Evolutionary conservation across 2,113 vertebrate genomes (phyloP), one percentile per base, ranked within the genome.

Genomic region (Anguilla rostrata): DNA sequence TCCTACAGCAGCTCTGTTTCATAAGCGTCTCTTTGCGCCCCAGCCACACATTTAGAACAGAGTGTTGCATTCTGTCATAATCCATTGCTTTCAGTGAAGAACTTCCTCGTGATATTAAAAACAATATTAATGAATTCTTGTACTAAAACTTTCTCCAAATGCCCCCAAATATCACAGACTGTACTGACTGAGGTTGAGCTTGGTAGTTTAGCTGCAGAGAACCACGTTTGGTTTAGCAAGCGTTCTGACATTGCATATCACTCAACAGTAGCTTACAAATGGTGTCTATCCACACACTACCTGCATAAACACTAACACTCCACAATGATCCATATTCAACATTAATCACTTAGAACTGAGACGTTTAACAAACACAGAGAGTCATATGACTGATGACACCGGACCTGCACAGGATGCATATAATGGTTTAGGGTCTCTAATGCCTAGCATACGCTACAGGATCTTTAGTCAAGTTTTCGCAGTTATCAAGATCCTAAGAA

Each of bases 231-330:
- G 71, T 9, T n/a, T 29, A 12, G 63, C 1, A n/a, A 71, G 20
- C 16, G 9, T 71, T n/a, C 20, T 71, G 63, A n/a, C 63, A 71
- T n/a, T n/a, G 63, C 63, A 71, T n/a, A 20, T 71, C 34, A 56
- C 78, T 34, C 81, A 83, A 84, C 87, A 88, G 75, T 86, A 82
- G 78, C 84, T 83, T 82, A 80, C 85, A 57, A 49, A 39, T 78
- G 46, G 40, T 60, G 40, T 87, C 63, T 85, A 82, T 81, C 53
- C 78, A 87, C 83, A 89, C 6, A 71, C 22, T 71, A 71, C 20
- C 63, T 81, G 34, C 56, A 60, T 81, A 14, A 79, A 15, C 18
- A 41, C 78, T 41, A 41, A 80, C 78, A 80, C 16, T 80, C 14
- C 18, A 40, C 78, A 39, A 39, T 85, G 57, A 75, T 53, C 78